phyloP scores from a whole-genome alignment of 2,113 vertebrate genomes.

The Ochotona princeps region DNA sequence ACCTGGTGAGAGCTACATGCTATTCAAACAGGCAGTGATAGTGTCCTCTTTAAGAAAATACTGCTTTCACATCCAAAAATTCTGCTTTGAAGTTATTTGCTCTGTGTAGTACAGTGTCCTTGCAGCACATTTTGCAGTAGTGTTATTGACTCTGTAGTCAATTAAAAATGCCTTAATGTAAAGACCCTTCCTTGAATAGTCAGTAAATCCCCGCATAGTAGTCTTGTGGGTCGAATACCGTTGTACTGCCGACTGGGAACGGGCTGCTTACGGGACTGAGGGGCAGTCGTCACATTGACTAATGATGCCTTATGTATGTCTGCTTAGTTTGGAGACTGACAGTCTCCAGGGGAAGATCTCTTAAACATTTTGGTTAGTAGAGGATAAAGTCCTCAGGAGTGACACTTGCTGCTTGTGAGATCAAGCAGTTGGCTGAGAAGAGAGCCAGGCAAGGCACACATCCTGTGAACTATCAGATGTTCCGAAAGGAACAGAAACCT shows the following conservation, averaged over 20 bases:
- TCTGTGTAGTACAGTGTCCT: neutral
- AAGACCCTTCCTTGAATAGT: neutral
- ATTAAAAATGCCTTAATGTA: constrained; percentile 11
- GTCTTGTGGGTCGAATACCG: neutral
- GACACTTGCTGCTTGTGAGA: neutral
- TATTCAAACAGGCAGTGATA: constrained; percentile 1
- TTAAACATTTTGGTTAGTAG: neutral
- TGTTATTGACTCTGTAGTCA: neutral
- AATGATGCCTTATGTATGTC: neutral
- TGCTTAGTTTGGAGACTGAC: constrained; percentile 33
- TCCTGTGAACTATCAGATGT: neutral
- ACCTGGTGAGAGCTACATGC: neutral
- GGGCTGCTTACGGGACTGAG: neutral
- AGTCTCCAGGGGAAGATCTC: neutral
- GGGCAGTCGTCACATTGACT: neutral
- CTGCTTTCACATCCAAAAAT: constrained; percentile 35
- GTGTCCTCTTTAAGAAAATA: constrained; percentile 28
- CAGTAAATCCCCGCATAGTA: constrained; percentile 6
- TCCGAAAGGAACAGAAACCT: constrained; percentile 13
- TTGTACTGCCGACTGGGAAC: neutral
- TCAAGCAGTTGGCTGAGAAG: neutral
- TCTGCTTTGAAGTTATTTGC: constrained; percentile 22
- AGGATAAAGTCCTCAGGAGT: neutral
- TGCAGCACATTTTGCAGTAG: constrained; percentile 28
- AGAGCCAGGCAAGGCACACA: neutral